phyloP scores from a whole-genome alignment of 53 echinoderm and acorn worm species.

The Zoroaster sp. region DNA sequence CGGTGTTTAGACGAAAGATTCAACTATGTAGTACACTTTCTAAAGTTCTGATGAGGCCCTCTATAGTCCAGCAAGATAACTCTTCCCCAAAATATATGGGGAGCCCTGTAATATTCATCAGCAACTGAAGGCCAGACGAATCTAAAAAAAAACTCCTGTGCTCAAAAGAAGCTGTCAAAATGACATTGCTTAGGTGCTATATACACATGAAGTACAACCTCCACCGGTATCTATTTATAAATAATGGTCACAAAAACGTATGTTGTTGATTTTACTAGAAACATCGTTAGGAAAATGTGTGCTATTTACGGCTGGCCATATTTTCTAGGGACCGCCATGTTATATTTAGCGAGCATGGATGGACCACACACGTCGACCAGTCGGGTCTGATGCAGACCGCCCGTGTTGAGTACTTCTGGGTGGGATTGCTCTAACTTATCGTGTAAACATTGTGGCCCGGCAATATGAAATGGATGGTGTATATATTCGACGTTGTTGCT shows the following conservation, averaged over 20 bases:
- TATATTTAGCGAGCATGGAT: background rate
- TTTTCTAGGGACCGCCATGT: constrained; percentile 28
- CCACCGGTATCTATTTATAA: background rate
- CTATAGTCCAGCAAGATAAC: background rate
- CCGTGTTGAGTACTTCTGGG: constrained; percentile 17
- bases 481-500: background rate
- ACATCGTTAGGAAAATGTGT: background rate
- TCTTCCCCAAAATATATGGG: background rate
- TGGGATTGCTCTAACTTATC: constrained; percentile 23
- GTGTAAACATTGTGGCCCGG: constrained; percentile 22
- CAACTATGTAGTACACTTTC: background rate
- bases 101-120: background rate
- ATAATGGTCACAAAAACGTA: background rate
- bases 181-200: background rate
- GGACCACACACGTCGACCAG: constrained; percentile 50
- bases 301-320: constrained; percentile 22
- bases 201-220: background rate
- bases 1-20: background rate
- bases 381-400: background rate
- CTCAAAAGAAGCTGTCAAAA: background rate
- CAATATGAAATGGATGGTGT: background rate
- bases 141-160: background rate
- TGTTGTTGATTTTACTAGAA: background rate
- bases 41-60: background rate
- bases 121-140: background rate